These are phyloP conservation scores for Mimumesa dahlbomi DNA, from an alignment of 2,888 invertebrate species.

Conservation along the genomic window DNA sequence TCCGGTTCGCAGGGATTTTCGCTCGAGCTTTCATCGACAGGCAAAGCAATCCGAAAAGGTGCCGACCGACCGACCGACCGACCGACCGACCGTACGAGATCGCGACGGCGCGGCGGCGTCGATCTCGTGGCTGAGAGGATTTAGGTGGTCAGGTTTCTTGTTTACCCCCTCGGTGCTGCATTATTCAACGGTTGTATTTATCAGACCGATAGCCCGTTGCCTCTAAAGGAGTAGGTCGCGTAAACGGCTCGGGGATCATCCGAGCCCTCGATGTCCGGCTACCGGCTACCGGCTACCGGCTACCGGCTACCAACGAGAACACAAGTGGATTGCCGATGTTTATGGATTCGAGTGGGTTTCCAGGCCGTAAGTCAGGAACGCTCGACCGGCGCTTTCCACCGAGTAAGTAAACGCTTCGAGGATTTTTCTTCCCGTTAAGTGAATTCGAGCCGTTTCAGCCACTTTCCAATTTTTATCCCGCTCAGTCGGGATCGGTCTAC, in stretches of 20 bases:
- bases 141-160: slow-evolving; percentile 70
- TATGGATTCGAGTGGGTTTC: slow-evolving; percentile 42
- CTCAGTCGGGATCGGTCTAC: not conserved
- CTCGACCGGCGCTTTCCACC: slow-evolving; percentile 41
- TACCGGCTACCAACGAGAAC: too few relatives aligned
- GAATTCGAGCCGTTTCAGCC: not conserved
- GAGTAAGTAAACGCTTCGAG: not conserved
- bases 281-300: too few relatives aligned
- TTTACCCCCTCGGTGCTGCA: slow-evolving; percentile 72
- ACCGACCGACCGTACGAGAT: too few relatives aligned
- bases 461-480: not conserved
- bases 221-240: slow-evolving; percentile 27
- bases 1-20: too few relatives aligned
- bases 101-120: too few relatives aligned
- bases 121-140: slow-evolving; percentile 16
- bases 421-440: slow-evolving; percentile 26
- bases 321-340: slow-evolving; percentile 56
- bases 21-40: too few relatives aligned
- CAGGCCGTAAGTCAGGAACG: slow-evolving; percentile 43
- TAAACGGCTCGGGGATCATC: slow-evolving; percentile 60
- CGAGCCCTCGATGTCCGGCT: slow-evolving; percentile 11
- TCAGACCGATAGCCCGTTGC: slow-evolving; percentile 72
- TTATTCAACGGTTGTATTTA: slow-evolving; percentile 78
- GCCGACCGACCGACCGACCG: slow-evolving; percentile 12
- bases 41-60: slow-evolving; percentile 7